Evolutionary conservation across 2,113 vertebrate species (phyloP), one percentile per base, ranked within the genome.

Genomic region (Laticauda colubrina): DNA sequence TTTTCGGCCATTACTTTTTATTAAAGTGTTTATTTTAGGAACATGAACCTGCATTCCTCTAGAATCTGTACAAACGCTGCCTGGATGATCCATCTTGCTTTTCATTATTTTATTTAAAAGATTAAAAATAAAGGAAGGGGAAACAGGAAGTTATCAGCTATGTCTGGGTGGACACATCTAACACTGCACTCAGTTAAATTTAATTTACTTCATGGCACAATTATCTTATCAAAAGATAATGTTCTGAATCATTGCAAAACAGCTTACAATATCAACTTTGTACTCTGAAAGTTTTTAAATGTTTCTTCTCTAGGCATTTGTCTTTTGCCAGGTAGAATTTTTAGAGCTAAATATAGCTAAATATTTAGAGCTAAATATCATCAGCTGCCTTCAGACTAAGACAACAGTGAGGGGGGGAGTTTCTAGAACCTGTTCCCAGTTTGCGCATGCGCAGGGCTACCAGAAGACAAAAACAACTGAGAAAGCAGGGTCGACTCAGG

Each of bases 11-110:
- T 91, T 85, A 26, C 91, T 92, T 89, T 97, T 93, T 39, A 95
- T 97, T 96, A 95, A 94, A 96, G 93, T 90, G 90, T 92, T 95
- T 96, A 94, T 92, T 94, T 97, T 90, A 89, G 85, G 45, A 89
- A 90, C 91, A 57, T 90, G 54, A 48, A 86, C 95, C 93, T 95
- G 91, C 93, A 94, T 93, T 93, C 69, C 88, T 9, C 93, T 88
- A 53, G 92, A 94, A 88, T 88, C 87, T 21, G 15, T 45, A 54
- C 85, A 45, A 45, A 45, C 93, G 93, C 93, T 93, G 95, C 61
- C 90, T 93, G 54, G 57, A 10, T 23, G 23, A 56, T 57, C 91
- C 90, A 94, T 93, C 85, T 85, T 94, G 29, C 1, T 15, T 2
- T 21, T 26, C 92, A 92, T 91, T 94, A 94, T 95, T 95, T 94